Evolutionary conservation across 2,113 vertebrate genomes (phyloP), one percentile per base, ranked within the genome.

Genomic region (Cettia cetti): DNA sequence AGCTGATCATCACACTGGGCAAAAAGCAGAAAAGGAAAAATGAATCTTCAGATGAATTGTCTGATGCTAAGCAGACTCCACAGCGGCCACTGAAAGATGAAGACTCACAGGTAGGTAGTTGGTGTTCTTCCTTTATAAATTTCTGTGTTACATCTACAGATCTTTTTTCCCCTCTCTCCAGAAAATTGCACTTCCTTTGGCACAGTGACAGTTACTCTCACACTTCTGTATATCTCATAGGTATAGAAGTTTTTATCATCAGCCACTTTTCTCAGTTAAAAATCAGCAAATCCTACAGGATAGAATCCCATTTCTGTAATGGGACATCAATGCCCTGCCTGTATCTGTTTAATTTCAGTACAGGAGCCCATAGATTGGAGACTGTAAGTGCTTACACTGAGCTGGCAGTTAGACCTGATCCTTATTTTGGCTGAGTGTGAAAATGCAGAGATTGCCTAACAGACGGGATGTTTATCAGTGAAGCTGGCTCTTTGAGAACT

Each of bases 11-110:
- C 97, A 99, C 99, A 65, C 97, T 99, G 95, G 99, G 99, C 93
- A 99, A 99, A 98, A 99, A 99, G 97, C 99, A 99, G 96, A 99
- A 99, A 87, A 98, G 99, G 90, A 99, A 99, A 98, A 99, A 98
- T 0, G 99, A 99, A 56, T 99, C 99, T 90, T 99, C 99, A 64
- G 99, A 99, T 96, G 99, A 99, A 35, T 96, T 98, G 78, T 99
- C 99, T 9, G 99, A 99, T 71, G 97, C 98, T 10, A 99, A 99
- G 66, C 98, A 98, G 63, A 98, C 98, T 50, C 90, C 98, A 18
- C 98, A 98, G 90, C 98, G 97, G 59, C 63, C 97, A 17, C 81
- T 98, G 39, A 99, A 99, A 97, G 98, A 99, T 60, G 98, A 98
- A 40, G 98, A 99, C 69, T 98, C 98, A 33, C 98, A 98, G 93